Conservation (phyloP, 2,888 invertebrate genomes). For the Masnerella sp. region DNA sequence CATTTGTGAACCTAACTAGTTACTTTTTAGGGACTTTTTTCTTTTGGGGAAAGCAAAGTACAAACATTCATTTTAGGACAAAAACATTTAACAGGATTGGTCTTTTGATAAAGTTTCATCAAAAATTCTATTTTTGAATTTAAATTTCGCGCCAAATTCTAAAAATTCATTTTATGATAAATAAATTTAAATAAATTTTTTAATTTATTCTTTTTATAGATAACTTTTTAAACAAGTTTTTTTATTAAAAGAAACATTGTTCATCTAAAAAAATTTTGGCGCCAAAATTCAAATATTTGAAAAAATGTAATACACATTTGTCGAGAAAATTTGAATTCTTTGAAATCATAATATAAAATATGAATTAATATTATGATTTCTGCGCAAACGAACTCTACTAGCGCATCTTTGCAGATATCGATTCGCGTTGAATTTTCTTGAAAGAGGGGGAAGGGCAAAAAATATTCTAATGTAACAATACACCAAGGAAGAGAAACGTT, state of each 20-base stretch:
- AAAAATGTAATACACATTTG: neutral
- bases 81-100: constrained; percentile 15
- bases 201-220: neutral
- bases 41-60: constrained; percentile 7
- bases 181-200: neutral
- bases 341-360: no score
- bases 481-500: constrained; percentile 8
- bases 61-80: constrained; percentile 7
- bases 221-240: neutral
- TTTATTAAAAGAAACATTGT: no score
- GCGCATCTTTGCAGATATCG: constrained; percentile 14
- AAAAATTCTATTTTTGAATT: neutral
- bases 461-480: constrained; percentile 20
- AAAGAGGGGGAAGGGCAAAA: neutral
- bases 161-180: neutral
- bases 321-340: neutral
- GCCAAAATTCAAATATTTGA: neutral
- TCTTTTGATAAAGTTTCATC: neutral
- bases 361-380: no score
- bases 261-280: neutral
- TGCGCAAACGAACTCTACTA: constrained; percentile 13
- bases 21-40: neutral
- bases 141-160: neutral
- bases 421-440: constrained; percentile 20
- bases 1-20: neutral